A percentile compares a stretch with the other conserved stretches of the same genome.
phyloP scores from a whole-genome alignment of 2,888 invertebrate genomes.

The Papilio elwesi region DNA sequence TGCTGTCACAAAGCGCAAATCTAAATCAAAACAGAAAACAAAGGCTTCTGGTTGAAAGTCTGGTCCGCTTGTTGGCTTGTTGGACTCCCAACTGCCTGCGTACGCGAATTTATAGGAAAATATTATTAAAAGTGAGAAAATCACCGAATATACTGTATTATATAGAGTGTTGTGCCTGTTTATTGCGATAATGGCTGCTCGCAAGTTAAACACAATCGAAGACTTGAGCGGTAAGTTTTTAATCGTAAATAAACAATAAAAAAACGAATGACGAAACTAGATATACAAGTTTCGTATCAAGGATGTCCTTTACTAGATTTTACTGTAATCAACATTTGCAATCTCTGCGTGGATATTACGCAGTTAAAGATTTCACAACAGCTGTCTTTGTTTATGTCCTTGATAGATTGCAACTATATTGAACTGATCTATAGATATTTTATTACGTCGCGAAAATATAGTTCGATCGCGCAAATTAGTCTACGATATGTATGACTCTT shows the following conservation, averaged over 20 bases:
- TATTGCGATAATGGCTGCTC: conserved; percentile 68
- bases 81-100: conserved; percentile 49
- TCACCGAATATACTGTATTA: conserved; percentile 5
- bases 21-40: conserved; percentile 65
- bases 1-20: conserved; percentile 48
- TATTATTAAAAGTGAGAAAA: conserved; percentile 1
- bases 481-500: not conserved
- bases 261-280: conserved; percentile 60
- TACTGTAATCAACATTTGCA: conserved; percentile 16
- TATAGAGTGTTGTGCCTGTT: conserved; percentile 42
- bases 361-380: conserved; percentile 47
- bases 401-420: conserved; percentile 10
- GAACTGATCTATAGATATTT: conserved; percentile 8
- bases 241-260: conserved; percentile 66
- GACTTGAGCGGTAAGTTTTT: conserved; percentile 77
- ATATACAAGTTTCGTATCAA: conserved; percentile 55
- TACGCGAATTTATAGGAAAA: conserved; percentile 12
- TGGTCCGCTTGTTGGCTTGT: conserved; percentile 50
- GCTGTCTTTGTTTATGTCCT: conserved; percentile 43
- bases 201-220: conserved; percentile 79
- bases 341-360: conserved; percentile 48
- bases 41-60: conserved; percentile 46
- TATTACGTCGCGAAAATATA: conserved; percentile 37
- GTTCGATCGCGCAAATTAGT: conserved; percentile 2
- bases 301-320: conserved; percentile 46